Evolutionary conservation across 2,797 vertebrate species (phyloP).

Genomic region (Epinephelus coioides): DNA sequence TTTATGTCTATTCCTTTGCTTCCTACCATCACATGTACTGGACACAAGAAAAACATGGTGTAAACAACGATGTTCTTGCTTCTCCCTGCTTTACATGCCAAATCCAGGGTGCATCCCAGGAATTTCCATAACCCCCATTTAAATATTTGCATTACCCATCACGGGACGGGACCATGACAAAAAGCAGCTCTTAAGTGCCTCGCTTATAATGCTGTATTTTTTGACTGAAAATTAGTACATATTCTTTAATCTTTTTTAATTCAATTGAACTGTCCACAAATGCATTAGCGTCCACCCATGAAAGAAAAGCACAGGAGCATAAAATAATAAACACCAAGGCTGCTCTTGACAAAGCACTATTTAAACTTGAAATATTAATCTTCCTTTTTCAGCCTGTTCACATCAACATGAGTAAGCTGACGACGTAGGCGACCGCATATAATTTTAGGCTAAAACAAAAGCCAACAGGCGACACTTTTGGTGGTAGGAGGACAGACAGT

Average conservation of each 20-base stretch:
- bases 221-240: background rate
- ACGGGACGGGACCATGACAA: constrained; percentile 57
- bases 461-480: constrained; percentile 31
- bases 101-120: constrained; percentile 84
- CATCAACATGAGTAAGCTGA: background rate
- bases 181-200: constrained; percentile 28
- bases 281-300: background rate
- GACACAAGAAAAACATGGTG: constrained; percentile 57
- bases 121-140: constrained; percentile 90
- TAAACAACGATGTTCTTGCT: constrained; percentile 72
- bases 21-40: constrained; percentile 44
- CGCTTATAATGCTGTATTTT: background rate
- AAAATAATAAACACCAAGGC: constrained; percentile 10
- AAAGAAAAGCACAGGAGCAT: background rate
- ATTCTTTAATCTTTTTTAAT: background rate
- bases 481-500: constrained; percentile 59
- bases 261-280: background rate
- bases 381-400: constrained; percentile 9
- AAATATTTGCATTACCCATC: constrained; percentile 88
- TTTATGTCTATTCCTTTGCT: constrained; percentile 41
- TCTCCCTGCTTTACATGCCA: constrained; percentile 87
- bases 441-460: constrained; percentile 43
- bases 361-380: constrained; percentile 23
- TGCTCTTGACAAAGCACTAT: constrained; percentile 5
- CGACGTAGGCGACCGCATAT: constrained; percentile 12